These are phyloP conservation scores for Numenius arquata DNA, from an alignment of 2,113 vertebrate species.

Conservation along the genomic window DNA sequence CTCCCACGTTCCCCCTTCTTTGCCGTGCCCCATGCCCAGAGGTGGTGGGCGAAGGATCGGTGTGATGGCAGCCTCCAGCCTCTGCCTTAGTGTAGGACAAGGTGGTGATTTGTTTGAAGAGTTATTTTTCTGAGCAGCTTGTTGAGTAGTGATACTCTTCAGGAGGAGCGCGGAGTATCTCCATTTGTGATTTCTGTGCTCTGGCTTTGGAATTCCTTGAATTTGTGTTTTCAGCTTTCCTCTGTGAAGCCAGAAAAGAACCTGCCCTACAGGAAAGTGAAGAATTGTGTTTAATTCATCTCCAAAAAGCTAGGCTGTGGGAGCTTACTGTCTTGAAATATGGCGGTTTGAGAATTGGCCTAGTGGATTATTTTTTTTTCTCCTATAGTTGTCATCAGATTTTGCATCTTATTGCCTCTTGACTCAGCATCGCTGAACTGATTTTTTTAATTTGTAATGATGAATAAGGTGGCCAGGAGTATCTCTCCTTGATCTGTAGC, in stretches of 20 bases:
- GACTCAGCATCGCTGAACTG: not conserved
- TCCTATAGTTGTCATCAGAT: not conserved
- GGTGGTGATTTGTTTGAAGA: not conserved
- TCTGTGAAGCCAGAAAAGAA: not conserved
- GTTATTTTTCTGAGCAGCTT: not conserved
- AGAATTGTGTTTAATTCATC: not conserved
- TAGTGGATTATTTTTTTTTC: not conserved
- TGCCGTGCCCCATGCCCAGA: fast-evolving
- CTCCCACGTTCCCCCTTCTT: not conserved
- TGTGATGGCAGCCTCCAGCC: not conserved
- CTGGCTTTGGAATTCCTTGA: not conserved
- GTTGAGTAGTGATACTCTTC: no score
- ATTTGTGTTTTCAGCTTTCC: not conserved
- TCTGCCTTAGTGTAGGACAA: not conserved
- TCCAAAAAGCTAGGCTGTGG: not conserved
- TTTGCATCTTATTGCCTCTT: not conserved
- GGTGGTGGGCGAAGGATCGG: fast-evolving
- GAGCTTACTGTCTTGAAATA: not conserved
- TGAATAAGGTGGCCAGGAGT: not conserved
- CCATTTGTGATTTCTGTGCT: not conserved
- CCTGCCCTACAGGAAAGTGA: not conserved
- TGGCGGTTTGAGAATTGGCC: not conserved
- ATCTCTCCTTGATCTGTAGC: not conserved
- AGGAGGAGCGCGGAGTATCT: not conserved
- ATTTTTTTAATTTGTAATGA: not conserved